A percentile compares a stretch with the other conserved stretches of the same genome.
Evolutionary conservation across 2,113 vertebrate genomes (phyloP).

Genomic region (Ivindomyrus marchei): DNA sequence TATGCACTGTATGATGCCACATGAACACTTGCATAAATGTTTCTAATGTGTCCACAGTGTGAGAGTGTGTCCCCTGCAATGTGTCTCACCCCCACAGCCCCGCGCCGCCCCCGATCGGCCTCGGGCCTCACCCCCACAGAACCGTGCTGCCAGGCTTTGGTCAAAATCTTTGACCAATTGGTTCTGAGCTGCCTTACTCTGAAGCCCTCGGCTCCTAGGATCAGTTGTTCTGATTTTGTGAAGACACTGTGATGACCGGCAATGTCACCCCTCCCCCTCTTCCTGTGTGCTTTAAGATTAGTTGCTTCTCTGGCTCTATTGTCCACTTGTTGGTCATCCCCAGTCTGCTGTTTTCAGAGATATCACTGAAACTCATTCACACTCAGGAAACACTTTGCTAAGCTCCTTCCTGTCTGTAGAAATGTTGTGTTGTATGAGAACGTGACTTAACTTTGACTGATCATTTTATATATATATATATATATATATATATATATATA

Average conservation of each 20-base stretch:
- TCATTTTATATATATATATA: neutral
- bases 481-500: neutral
- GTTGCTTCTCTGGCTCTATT: neutral
- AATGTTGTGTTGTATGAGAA: neutral
- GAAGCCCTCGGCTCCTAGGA: neutral
- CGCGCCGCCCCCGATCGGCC: neutral
- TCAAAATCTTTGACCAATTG: neutral
- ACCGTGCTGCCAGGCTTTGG: neutral
- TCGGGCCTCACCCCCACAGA: neutral
- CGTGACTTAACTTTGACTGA: neutral
- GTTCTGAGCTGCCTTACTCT: neutral
- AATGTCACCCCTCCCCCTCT: neutral
- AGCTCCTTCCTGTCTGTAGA: neutral
- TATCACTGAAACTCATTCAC: neutral
- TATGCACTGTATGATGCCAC: too few relatives aligned
- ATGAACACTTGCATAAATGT: too few relatives aligned
- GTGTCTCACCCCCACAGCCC: neutral
- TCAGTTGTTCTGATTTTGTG: neutral
- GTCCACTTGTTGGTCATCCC: neutral
- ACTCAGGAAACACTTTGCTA: neutral
- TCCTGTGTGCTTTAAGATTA: slow-evolving; percentile 1
- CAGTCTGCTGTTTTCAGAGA: slow-evolving; percentile 1
- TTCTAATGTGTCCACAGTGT: too few relatives aligned
- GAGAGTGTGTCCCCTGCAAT: too few relatives aligned
- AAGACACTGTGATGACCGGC: neutral